Evolutionary conservation across 2,888 invertebrate species (phyloP).

Genomic region (Gymnocheta viridis): DNA sequence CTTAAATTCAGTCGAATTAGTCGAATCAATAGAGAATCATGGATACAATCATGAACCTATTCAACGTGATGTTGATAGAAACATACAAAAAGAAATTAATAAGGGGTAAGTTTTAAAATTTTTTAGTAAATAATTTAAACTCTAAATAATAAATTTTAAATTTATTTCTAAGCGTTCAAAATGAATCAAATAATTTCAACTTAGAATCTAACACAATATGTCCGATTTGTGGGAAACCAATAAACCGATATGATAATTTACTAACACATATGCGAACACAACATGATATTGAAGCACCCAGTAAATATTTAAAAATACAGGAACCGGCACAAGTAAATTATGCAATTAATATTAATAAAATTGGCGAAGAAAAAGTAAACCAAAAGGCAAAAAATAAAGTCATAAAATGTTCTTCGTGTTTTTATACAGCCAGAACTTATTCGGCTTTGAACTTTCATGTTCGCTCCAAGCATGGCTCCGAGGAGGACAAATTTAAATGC

Average conservation of each 20-base stretch:
- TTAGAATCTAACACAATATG: neutral
- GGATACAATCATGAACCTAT: too few relatives aligned
- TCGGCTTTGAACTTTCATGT: conserved; percentile 49
- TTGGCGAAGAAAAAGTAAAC: neutral
- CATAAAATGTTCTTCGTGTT: conserved; percentile 46
- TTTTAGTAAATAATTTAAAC: too few relatives aligned
- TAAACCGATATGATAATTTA: conserved; percentile 8
- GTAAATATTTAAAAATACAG: neutral
- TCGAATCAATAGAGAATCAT: too few relatives aligned
- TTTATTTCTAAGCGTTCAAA: neutral
- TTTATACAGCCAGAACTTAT: conserved; percentile 45
- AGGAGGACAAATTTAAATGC: conserved; percentile 59
- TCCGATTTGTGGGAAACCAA: conserved; percentile 23
- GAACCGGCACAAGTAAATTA: neutral
- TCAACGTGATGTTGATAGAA: too few relatives aligned
- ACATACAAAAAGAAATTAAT: neutral
- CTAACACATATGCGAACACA: conserved; percentile 29
- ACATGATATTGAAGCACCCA: conserved; percentile 24
- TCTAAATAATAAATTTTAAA: too few relatives aligned
- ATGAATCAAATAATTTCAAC: neutral
- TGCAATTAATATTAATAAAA: neutral
- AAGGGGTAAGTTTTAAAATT: neutral
- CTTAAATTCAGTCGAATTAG: neutral
- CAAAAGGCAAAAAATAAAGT: conserved; percentile 17
- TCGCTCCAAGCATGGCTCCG: conserved; percentile 47